Conservation (phyloP, 2,888 invertebrate genomes). For the Papilio protenor region DNA sequence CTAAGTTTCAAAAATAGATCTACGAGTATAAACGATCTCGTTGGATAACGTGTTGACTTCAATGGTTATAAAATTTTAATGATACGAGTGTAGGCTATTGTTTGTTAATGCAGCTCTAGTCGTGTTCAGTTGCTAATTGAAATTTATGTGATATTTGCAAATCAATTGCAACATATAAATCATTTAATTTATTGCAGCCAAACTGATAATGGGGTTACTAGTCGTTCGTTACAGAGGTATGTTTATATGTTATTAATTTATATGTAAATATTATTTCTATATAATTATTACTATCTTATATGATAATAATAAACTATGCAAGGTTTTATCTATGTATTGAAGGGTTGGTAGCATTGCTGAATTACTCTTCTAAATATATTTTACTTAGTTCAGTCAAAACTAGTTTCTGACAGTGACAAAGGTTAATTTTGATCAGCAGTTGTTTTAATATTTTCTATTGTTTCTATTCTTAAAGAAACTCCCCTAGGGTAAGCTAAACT, state of each 20-base stretch:
- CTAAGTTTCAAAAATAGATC: no score
- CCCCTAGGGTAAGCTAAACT: not conserved
- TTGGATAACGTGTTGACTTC: not conserved
- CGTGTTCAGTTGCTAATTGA: conserved; percentile 39
- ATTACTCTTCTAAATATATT: not conserved
- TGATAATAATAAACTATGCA: not conserved
- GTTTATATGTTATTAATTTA: conserved; percentile 18
- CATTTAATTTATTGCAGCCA: conserved; percentile 37
- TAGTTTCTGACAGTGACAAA: not conserved
- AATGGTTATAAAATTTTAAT: conserved; percentile 32
- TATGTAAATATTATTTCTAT: not conserved
- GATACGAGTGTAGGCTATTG: conserved; percentile 27
- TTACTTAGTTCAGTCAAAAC: not conserved
- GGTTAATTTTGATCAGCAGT: not conserved
- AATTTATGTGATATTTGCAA: conserved; percentile 44
- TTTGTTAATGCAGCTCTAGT: conserved; percentile 32
- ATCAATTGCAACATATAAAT: conserved; percentile 37
- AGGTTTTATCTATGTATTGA: not conserved
- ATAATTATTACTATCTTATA: not conserved
- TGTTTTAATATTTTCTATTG: not conserved
- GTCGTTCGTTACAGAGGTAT: conserved; percentile 11
- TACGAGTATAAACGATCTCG: not conserved
- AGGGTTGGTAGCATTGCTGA: not conserved
- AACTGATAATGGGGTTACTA: conserved; percentile 34
- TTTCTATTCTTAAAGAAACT: not conserved